Base-by-base conservation (phyloP, 2,888 invertebrate genomes). In the Onchidella celtica region DNA sequence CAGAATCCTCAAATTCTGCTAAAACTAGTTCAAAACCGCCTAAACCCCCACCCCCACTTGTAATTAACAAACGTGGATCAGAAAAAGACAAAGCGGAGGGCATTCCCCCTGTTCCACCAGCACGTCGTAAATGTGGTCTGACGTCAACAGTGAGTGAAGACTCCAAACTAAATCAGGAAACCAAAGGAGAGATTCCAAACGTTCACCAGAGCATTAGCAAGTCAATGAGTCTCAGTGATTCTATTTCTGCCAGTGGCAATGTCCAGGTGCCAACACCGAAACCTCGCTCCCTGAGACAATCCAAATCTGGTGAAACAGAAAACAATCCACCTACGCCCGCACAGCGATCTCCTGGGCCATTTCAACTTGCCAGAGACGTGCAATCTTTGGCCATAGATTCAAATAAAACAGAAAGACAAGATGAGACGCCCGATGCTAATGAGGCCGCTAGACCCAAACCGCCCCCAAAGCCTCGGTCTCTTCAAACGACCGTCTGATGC, bases 401-500 rank as follows among this genome's bases (percentile, higher is more conserved):
- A n/a, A n/a, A n/a, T n/a, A n/a, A n/a, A n/a, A n/a, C n/a, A n/a
- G n/a, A n/a, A n/a, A n/a, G n/a, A n/a, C n/a, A n/a, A n/a, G n/a
- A n/a, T n/a, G n/a, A n/a, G n/a, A n/a, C n/a, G n/a, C 1, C 29
- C 21, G 0, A 38, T 63, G 21, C 29, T 11, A 61, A 63, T 14
- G 72, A 63, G 17, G 63, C 61, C 36, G 9, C 11, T 0, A 72
- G 24, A 34, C 72, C 72, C 1, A 59, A 57, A 59, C 72, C 57
- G 55, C 72, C 72, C 0, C 72, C 72, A 55, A 72, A 72, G 14
- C 72, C 72, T 17, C 55, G 55, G 24, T n/a, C n/a, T n/a, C n/a
- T n/a, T n/a, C n/a, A n/a, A n/a, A n/a, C n/a, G n/a, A n/a, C n/a
- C n/a, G n/a, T n/a, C n/a, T n/a, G n/a, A n/a, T n/a, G n/a, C n/a